These are phyloP conservation scores for Ferrisia virgata DNA, from an alignment of 2,888 invertebrate species.

Conservation along the genomic window DNA sequence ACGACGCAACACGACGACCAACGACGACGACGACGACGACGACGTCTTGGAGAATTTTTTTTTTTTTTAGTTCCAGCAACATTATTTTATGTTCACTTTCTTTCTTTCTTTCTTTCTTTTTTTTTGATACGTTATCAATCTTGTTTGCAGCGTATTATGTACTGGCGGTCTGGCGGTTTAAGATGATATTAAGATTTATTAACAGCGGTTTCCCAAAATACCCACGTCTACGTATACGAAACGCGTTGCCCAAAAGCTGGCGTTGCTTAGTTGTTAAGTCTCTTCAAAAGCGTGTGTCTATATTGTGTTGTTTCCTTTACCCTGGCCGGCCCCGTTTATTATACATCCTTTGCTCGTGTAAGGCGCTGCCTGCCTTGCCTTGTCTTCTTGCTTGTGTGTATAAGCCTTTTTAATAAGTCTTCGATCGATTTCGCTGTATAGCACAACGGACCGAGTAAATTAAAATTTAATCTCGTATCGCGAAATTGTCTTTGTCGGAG, in stretches of 20 bases:
- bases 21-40: background rate
- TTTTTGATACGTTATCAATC: background rate
- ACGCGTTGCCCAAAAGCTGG: no score
- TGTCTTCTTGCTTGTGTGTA: background rate
- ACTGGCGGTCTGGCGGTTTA: background rate
- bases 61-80: no score
- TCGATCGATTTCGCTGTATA: background rate
- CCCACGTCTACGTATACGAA: background rate
- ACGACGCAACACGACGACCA: no score
- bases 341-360: no score
- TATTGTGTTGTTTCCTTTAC: no score
- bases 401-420: slow-evolving; percentile 11
- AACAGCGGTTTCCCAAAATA: background rate
- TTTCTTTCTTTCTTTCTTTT: background rate
- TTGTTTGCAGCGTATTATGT: background rate
- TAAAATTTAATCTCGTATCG: slow-evolving; percentile 19
- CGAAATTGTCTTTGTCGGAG: background rate
- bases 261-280: background rate
- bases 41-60: background rate
- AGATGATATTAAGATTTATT: background rate
- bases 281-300: background rate
- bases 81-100: no score
- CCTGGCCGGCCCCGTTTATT: no score
- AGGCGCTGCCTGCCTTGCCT: background rate
- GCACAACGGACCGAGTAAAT: slow-evolving; percentile 8